phyloP scores from a whole-genome alignment of 2,113 vertebrate genomes.

The Saccopteryx bilineata region DNA sequence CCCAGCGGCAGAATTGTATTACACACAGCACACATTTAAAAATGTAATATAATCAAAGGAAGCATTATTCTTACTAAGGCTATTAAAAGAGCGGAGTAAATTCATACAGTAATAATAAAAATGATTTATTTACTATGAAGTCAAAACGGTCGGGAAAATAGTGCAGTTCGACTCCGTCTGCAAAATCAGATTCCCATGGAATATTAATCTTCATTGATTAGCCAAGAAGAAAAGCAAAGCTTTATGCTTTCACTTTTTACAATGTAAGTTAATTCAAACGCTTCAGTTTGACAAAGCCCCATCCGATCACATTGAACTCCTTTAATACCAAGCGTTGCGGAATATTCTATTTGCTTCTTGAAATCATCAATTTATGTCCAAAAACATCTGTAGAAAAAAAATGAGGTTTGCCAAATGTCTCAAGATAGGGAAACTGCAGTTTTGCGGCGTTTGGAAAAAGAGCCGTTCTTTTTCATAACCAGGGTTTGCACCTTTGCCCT shows the following conservation, averaged over 20 bases:
- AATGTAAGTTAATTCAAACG: constrained; percentile 78
- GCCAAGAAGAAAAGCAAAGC: constrained; percentile 69
- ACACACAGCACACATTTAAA: constrained; percentile 71
- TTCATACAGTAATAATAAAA: constrained; percentile 88
- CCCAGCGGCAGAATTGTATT: constrained; percentile 51
- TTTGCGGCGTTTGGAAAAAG: not conserved
- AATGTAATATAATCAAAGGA: constrained; percentile 84
- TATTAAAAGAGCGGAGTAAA: constrained; percentile 88
- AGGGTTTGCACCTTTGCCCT: not conserved
- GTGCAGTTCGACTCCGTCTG: constrained; percentile 76
- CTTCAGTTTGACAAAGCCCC: constrained; percentile 79
- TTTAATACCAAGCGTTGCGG: constrained; percentile 74
- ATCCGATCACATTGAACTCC: constrained; percentile 78
- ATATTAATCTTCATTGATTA: constrained; percentile 86
- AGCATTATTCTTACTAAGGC: constrained; percentile 84
- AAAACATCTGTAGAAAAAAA: constrained; percentile 82
- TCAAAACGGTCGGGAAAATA: constrained; percentile 84
- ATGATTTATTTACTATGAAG: constrained; percentile 88
- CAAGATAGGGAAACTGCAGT: constrained; percentile 38
- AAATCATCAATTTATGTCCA: constrained; percentile 84
- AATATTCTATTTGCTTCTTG: constrained; percentile 81
- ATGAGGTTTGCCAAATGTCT: constrained; percentile 80
- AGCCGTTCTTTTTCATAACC: constrained; percentile 39
- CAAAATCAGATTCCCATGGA: constrained; percentile 85
- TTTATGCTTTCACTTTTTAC: constrained; percentile 70